Evolutionary conservation across 1,140 invertebrate species (phyloP), one percentile per base, ranked within the genome.

Genomic region (Drosophila pandora): DNA sequence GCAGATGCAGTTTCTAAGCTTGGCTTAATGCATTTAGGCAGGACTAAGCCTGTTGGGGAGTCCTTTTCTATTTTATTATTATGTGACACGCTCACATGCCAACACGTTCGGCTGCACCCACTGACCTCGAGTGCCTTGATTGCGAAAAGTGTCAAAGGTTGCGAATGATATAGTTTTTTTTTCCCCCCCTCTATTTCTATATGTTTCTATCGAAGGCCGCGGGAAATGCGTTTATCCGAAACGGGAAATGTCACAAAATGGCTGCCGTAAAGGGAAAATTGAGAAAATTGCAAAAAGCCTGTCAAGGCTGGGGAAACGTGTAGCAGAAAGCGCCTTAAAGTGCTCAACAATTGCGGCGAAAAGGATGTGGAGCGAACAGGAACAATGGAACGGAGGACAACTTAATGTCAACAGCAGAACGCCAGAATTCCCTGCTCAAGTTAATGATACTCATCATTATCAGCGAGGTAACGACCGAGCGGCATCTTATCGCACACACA

Each of bases 371-470:
- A 45, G 34, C 9, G 25, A 37, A 41, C 32, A 54, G 52, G 54
- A 55, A 72, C 71, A 71, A 62, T 62, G 76, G 48, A 17, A 17
- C 23, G 53, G 54, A 62, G 56, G 58, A 23, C 47, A 47, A 74
- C 75, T 85, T 78, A 87, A 71, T 87, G 81, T 78, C 81, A 68
- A 59, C 71, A 68, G 56, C 71, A 76, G 61, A n/a, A n/a, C 6
- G 43, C 45, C 61, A 71, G 60, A 23, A 17, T 45, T 49, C 39
- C 28, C 34, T 37, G 47, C 68, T 71, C 45, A 81, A 71, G 81
- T 77, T 82, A 82, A 87, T 88, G 82, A 88, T 88, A 88, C 82
- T 82, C 84, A 81, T 88, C 70, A 79, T 87, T 87, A 87, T 85
- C 79, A 65, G 79, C 2, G 13, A 47, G 49, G 28, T 6, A 22